Evolutionary conservation across 1,140 invertebrate genomes (phyloP).

Genomic region (Cotesia typhae): DNA sequence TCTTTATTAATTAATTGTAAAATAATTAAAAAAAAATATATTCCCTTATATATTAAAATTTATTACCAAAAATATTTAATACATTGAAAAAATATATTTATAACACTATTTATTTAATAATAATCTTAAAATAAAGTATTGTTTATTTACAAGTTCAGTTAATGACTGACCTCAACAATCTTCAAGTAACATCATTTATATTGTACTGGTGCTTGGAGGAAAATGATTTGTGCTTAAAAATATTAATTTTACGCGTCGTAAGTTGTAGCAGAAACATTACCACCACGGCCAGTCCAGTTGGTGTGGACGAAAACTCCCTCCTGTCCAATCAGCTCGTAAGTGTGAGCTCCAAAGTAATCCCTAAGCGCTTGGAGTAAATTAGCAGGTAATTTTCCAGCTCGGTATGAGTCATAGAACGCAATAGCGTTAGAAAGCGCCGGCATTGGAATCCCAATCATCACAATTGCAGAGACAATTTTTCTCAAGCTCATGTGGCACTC

Average conservation of each 20-base stretch:
- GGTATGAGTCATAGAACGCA: constrained; percentile 97
- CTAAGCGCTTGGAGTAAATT: constrained; percentile 95
- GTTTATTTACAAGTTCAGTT: constrained; percentile 5
- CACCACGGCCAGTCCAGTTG: constrained; percentile 99
- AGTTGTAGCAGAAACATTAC: constrained; percentile 94
- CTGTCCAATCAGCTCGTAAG: constrained; percentile 88
- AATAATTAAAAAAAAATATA: background rate
- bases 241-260: constrained; percentile 82
- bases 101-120: background rate
- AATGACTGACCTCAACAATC: background rate
- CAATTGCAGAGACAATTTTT: constrained; percentile 72
- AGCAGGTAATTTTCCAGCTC: constrained; percentile 82
- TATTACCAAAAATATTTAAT: too few relatives aligned
- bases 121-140: too few relatives aligned
- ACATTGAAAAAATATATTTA: too few relatives aligned
- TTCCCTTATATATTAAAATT: too few relatives aligned
- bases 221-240: background rate
- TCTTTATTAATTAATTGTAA: constrained; percentile 10
- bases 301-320: constrained; percentile 95
- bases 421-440: constrained; percentile 93
- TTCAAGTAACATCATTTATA: constrained; percentile 7
- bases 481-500: constrained; percentile 80
- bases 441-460: constrained; percentile 85
- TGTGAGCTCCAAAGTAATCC: constrained; percentile 99
- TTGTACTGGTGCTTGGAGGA: constrained; percentile 2